phyloP scores from a whole-genome alignment of 2,113 vertebrate genomes.

The Gymnarchus niloticus region DNA sequence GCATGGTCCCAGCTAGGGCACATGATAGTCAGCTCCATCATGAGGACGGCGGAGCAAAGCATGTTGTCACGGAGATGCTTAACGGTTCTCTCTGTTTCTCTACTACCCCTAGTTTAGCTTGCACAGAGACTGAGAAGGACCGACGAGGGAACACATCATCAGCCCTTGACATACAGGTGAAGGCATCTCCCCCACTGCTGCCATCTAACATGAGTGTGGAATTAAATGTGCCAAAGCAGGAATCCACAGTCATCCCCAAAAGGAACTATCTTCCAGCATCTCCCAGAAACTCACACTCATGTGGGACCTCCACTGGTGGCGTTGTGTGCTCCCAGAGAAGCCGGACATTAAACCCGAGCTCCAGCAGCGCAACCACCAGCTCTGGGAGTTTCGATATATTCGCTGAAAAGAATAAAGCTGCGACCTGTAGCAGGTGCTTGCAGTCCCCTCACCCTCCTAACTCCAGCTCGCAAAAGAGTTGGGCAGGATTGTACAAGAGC shows the following conservation, averaged over 20 bases:
- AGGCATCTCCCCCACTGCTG: constrained; percentile 68
- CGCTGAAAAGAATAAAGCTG: constrained; percentile 70
- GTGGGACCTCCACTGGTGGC: constrained; percentile 67
- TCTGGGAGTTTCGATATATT: constrained; percentile 70
- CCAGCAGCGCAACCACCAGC: constrained; percentile 67
- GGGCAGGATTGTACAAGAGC: constrained; percentile 78
- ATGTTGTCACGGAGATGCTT: constrained; percentile 67
- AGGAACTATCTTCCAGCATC: constrained; percentile 64
- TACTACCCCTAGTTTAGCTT: constrained; percentile 98
- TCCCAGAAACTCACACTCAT: constrained; percentile 66
- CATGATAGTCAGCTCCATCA: constrained; percentile 20
- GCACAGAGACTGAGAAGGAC: constrained; percentile 84
- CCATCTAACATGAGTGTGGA: constrained; percentile 81
- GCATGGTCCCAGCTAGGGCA: constrained; percentile 16
- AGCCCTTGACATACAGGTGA: constrained; percentile 77
- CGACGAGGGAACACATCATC: constrained; percentile 81
- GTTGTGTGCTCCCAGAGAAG: constrained; percentile 69
- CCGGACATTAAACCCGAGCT: constrained; percentile 66
- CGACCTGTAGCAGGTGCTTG: constrained; percentile 60
- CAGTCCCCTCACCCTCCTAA: constrained; percentile 58
- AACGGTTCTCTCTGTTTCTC: constrained; percentile 83
- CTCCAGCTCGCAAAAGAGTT: constrained; percentile 58
- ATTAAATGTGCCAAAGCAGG: constrained; percentile 79
- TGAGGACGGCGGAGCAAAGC: constrained; percentile 31
- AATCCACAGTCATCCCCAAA: constrained; percentile 73